Conservation (phyloP, 2,113 vertebrate species). For the Poeciliopsis prolifica region DNA sequence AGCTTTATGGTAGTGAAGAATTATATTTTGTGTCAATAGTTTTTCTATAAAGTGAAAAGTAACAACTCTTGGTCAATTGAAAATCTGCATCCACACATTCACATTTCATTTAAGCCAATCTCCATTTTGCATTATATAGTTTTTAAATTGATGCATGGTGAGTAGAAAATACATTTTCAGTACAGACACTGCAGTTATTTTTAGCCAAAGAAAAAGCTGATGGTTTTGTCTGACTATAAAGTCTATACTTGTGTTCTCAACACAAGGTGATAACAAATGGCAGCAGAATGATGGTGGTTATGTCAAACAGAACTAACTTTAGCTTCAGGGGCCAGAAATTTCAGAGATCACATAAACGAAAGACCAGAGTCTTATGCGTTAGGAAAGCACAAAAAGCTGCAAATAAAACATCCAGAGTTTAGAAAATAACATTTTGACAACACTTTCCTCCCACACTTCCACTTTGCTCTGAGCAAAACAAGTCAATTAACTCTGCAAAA, state of each 20-base stretch:
- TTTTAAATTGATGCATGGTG: no score
- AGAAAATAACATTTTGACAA: background rate
- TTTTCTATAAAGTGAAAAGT: no score
- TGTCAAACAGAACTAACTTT: constrained; percentile 42
- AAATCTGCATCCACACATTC: no score
- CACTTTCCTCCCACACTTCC: background rate
- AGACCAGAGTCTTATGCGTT: background rate
- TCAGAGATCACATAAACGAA: constrained; percentile 29
- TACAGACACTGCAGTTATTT: no score
- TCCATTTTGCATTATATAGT: no score
- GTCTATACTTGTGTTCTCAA: constrained; percentile 39
- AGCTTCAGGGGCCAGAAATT: constrained; percentile 20
- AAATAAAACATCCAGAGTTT: background rate
- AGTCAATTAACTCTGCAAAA: constrained; percentile 12
- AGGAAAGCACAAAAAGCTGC: constrained; percentile 9
- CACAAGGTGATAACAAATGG: constrained; percentile 28
- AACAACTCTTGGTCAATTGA: no score
- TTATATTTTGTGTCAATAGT: no score
- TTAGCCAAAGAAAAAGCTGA: no score
- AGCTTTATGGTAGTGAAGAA: no score
- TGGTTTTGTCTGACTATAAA: constrained; percentile 1
- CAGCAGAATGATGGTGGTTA: constrained; percentile 14
- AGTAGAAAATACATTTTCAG: no score
- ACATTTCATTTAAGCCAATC: no score
- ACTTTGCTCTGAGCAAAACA: background rate